Conservation (phyloP, 2,113 vertebrate genomes). For the Osmerus eperlanus region DNA sequence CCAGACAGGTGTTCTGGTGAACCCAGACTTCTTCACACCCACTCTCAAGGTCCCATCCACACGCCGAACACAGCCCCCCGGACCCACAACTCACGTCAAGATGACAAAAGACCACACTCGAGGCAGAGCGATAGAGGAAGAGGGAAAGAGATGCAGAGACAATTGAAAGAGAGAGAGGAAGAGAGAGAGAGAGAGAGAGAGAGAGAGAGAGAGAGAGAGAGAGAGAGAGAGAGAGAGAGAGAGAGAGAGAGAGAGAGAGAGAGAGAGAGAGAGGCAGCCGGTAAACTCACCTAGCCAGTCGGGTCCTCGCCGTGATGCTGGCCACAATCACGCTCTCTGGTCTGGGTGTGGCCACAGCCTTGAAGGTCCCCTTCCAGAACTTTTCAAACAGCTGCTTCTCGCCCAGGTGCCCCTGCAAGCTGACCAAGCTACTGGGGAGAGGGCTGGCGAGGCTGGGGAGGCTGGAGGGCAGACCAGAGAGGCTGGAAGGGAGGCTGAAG, state of each 20-base stretch:
- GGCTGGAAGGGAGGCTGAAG: no score
- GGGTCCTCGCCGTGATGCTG: constrained; percentile 86
- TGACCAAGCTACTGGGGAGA: constrained; percentile 56
- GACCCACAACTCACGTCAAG: no score
- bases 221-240: not conserved
- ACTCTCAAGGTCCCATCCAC: no score
- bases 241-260: not conserved
- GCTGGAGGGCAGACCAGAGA: no score
- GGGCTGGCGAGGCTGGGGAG: constrained; percentile 37
- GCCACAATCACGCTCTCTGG: constrained; percentile 91
- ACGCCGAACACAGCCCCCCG: no score
- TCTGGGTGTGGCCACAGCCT: constrained; percentile 92
- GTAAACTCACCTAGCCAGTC: constrained; percentile 76
- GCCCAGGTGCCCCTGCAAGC: constrained; percentile 78
- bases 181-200: not conserved
- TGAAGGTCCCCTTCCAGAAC: constrained; percentile 97
- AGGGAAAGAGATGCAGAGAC: no score
- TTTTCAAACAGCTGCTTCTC: constrained; percentile 98
- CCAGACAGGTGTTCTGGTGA: not conserved
- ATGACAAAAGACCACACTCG: no score
- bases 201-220: not conserved
- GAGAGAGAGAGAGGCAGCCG: not conserved
- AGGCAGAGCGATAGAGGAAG: no score
- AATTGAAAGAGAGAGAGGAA: no score
- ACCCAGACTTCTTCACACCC: no score